Percentiles rank a stretch among this genome's conserved stretches.
phyloP scores from a whole-genome alignment of 2,113 vertebrate species.

The Pica pica region DNA sequence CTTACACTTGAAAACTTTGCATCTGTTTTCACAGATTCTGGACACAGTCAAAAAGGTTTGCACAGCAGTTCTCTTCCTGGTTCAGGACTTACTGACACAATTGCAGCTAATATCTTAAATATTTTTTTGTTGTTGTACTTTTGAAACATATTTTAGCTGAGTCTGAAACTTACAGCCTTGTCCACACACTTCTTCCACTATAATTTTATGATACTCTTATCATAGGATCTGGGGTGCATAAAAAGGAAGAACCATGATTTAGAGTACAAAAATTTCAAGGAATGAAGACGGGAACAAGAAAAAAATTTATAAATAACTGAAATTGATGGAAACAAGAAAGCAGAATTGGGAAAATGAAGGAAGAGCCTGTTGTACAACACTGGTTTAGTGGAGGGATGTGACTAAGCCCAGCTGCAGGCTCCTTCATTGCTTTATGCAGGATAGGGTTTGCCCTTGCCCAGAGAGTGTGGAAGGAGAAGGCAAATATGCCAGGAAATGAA shows the following conservation, averaged over 20 bases:
- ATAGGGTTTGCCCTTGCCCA: neutral
- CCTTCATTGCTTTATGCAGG: neutral
- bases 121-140: neutral
- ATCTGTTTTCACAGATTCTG: neutral
- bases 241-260: neutral
- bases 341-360: neutral
- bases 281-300: neutral
- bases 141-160: neutral
- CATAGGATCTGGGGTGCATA: neutral
- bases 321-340: neutral
- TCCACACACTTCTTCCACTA: fast-evolving
- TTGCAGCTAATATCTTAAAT: neutral
- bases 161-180: neutral
- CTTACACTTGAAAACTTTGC: neutral
- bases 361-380: neutral
- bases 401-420: neutral
- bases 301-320: neutral
- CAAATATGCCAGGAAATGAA: neutral
- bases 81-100: no score
- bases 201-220: neutral
- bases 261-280: neutral
- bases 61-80: neutral
- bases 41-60: neutral
- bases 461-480: neutral
- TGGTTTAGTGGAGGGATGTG: neutral